Base-by-base conservation (phyloP, 2,113 vertebrate species). In the Cinclus mexicanus region DNA sequence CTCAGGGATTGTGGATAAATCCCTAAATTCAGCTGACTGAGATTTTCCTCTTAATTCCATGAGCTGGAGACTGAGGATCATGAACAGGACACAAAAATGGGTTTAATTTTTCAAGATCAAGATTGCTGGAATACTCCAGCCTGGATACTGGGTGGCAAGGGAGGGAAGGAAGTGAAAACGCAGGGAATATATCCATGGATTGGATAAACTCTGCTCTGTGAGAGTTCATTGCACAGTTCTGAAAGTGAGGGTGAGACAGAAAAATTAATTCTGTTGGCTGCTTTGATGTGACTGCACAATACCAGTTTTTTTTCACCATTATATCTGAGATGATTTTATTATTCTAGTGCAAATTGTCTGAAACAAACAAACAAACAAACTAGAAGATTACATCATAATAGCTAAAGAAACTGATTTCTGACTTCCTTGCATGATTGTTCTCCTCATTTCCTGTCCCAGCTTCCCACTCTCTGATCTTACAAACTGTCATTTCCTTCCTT, bases 41-140 rank as follows among this genome's bases (percentile, higher is more conserved):
- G 64, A 68, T 81, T 77, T 50, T 14, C 18, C 77, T 67, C 71
- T 87, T n/a, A 76, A 64, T 86, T 86, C 94, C 7, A 8, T 52
- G 47, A 39, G 37, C 17, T 75, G n/a, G 41, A 59, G 67, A 60
- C 28, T 0, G 2, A 63, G 35, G n/a, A 33, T 75, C 56, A 39
- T 83, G 72, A 52, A n/a, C 35, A n/a, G 12, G 52, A 25, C 13
- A 82, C 24, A 65, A 49, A 89, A 87, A 69, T 33, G 21, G 56
- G 41, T 81, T 85, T 28, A n/a, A 44, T 13, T 94, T 94, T 79
- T 95, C 83, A 9, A 37, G 70, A 68, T 24, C 11, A 21, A 24
- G 87, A 86, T n/a, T 90, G 50, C 42, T 95, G 90, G 85, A 95
- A 46, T 60, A 49, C 13, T 85, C 74, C 89, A 93, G 70, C 13